phyloP scores from a whole-genome alignment of 2,113 vertebrate species.

The Hippolais icterina region DNA sequence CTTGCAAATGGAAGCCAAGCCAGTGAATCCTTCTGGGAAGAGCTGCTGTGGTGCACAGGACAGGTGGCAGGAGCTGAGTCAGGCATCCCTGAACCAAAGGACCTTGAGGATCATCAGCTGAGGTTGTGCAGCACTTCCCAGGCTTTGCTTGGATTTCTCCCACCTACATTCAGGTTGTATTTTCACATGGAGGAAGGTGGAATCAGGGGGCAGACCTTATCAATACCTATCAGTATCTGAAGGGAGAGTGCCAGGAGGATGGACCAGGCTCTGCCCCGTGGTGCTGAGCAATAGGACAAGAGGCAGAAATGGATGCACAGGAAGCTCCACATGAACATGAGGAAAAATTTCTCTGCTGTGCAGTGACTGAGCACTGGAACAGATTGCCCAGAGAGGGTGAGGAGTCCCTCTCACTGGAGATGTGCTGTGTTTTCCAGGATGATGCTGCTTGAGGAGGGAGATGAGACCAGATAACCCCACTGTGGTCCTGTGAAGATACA shows the following conservation, averaged over 20 bases:
- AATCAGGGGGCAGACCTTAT: not conserved
- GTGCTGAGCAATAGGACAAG: not conserved
- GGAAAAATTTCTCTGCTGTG: not conserved
- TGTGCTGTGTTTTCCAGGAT: not conserved
- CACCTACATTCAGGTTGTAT: not conserved
- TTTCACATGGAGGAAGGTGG: not conserved
- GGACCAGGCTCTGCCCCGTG: not conserved
- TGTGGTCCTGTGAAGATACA: not conserved
- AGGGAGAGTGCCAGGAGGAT: not conserved
- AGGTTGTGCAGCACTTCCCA: not conserved
- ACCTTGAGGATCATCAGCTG: too few species aligned
- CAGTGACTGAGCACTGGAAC: not conserved
- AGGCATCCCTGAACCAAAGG: fast-evolving
- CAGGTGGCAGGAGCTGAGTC: fast-evolving
- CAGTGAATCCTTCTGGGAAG: not conserved
- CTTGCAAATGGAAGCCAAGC: not conserved
- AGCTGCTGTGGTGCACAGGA: not conserved
- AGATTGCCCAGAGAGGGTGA: not conserved
- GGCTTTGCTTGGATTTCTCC: not conserved
- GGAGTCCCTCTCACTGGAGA: not conserved
- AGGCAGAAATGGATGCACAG: not conserved
- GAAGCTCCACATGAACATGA: not conserved
- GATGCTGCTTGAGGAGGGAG: fast-evolving
- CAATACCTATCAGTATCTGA: not conserved
- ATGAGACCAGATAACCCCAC: not conserved